Conservation (phyloP, 1,140 invertebrate species). For the Drosophila sulfurigaster region DNA sequence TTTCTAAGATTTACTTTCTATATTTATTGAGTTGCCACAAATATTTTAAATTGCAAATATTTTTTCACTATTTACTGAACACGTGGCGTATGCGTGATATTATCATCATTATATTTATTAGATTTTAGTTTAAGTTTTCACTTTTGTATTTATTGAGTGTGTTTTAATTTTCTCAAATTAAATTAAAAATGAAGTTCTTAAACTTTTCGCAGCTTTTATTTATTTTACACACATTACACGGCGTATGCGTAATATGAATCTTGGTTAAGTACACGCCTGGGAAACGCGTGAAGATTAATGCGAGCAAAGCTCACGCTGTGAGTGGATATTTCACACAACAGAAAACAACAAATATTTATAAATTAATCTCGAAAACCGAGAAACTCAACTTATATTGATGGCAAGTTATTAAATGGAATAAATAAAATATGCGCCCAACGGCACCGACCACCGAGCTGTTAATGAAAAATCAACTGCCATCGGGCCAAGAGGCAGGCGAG, state of each 20-base stretch:
- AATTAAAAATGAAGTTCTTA: neutral
- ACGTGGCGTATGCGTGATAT: neutral
- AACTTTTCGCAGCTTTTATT: neutral
- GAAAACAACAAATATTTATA: slow-evolving; percentile 20
- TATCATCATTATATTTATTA: neutral
- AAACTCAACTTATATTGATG: slow-evolving; percentile 58
- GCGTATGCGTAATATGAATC: slow-evolving; percentile 49
- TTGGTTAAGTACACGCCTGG: slow-evolving; percentile 46
- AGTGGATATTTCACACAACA: slow-evolving; percentile 20
- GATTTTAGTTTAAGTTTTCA: neutral
- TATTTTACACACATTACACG: slow-evolving; percentile 13
- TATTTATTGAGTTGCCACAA: neutral
- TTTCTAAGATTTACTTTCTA: neutral
- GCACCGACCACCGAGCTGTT: slow-evolving; percentile 44
- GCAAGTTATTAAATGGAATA: slow-evolving; percentile 63
- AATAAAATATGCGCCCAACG: slow-evolving; percentile 49
- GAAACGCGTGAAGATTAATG: slow-evolving; percentile 62
- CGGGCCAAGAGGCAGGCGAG: slow-evolving; percentile 26
- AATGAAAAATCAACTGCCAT: slow-evolving; percentile 71
- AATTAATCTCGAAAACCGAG: slow-evolving; percentile 51
- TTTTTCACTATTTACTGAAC: neutral
- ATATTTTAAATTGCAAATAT: neutral
- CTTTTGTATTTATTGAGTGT: neutral
- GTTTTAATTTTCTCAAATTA: neutral
- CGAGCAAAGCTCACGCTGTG: slow-evolving; percentile 4